These are phyloP conservation scores for Polymixis lichenea DNA, from an alignment of 2,888 invertebrate species.

Conservation along the genomic window DNA sequence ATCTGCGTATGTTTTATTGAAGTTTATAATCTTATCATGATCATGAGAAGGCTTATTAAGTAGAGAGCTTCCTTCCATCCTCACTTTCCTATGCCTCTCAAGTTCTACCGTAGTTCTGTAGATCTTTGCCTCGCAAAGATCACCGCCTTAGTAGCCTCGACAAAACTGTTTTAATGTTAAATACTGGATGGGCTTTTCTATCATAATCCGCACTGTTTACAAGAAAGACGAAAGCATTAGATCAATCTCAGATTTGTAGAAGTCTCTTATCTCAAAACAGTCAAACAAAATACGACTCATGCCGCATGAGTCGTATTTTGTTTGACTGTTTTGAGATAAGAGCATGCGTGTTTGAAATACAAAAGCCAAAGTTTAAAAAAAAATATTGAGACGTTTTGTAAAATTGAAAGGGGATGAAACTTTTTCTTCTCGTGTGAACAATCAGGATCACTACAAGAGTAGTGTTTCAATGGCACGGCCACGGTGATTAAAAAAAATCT, in stretches of 20 bases:
- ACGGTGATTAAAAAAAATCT: too few relatives aligned
- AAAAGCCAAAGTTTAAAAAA: neutral
- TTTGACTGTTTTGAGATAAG: too few relatives aligned
- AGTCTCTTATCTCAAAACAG: neutral
- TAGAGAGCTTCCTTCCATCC: neutral
- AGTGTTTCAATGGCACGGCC: too few relatives aligned
- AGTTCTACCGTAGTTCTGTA: neutral
- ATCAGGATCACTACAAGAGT: neutral
- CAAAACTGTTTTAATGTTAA: neutral
- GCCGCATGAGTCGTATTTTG: too few relatives aligned
- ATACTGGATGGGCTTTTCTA: neutral
- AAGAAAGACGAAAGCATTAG: neutral
- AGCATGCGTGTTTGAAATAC: too few relatives aligned
- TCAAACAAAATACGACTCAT: neutral
- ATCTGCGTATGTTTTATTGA: constrained; percentile 59
- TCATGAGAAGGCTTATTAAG: neutral
- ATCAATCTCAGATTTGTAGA: neutral
- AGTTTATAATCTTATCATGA: neutral
- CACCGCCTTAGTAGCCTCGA: neutral
- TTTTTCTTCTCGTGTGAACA: neutral
- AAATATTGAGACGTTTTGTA: neutral
- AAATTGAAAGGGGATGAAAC: neutral
- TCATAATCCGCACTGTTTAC: neutral
- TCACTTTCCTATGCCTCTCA: neutral
- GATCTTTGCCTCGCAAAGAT: neutral